Percentiles rank a stretch among this genome's conserved stretches.
These are phyloP conservation scores for Anaspis maculata DNA, from an alignment of 2,888 invertebrate genomes.

Conservation along the genomic window DNA sequence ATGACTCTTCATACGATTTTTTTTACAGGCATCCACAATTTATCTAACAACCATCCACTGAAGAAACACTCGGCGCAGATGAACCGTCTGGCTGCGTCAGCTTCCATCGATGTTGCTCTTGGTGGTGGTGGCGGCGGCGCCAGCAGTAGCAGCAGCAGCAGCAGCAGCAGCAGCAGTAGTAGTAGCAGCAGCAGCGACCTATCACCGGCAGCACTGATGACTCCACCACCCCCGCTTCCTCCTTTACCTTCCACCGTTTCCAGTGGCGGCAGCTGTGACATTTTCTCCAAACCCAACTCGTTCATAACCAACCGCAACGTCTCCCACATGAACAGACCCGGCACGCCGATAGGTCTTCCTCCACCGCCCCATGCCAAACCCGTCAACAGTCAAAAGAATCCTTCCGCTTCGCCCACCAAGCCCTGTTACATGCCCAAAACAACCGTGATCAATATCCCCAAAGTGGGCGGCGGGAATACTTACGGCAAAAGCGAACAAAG, in stretches of 20 bases:
- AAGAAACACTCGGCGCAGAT: conserved; percentile 32
- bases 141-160: too few relatives aligned
- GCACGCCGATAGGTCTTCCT: conserved; percentile 14
- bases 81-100: too few relatives aligned
- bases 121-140: too few relatives aligned
- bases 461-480: conserved; percentile 19
- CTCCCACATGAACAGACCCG: conserved; percentile 8
- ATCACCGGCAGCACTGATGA: conserved; percentile 7
- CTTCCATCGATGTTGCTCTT: too few relatives aligned
- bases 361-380: too few relatives aligned
- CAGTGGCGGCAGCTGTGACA: conserved; percentile 8
- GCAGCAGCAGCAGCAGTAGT: too few relatives aligned
- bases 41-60: conserved; percentile 38
- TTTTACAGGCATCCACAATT: too few relatives aligned
- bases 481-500: background rate
- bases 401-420: too few relatives aligned
- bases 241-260: too few relatives aligned
- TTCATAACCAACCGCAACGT: conserved; percentile 13
- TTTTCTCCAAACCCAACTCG: conserved; percentile 13
- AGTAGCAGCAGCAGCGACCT: conserved; percentile 15
- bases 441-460: conserved; percentile 30
- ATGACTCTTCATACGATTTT: too few relatives aligned
- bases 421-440: conserved; percentile 37
- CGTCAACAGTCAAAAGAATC: too few relatives aligned
- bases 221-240: too few relatives aligned